Base-by-base conservation (phyloP, 2,888 invertebrate genomes). In the Crepidodera aurea region DNA sequence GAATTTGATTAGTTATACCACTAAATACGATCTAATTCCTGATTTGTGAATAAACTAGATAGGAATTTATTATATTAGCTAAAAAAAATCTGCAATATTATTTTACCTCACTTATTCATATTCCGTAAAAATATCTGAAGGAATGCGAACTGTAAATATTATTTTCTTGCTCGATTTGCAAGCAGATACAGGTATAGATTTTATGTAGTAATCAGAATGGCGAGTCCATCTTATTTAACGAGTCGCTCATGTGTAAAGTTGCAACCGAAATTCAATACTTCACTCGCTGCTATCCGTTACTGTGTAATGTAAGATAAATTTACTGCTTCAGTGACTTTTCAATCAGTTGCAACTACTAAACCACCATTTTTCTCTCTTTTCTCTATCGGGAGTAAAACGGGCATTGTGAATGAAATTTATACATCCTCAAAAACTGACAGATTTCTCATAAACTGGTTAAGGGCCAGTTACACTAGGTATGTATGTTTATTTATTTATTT, bases 281-380 rank as follows among this genome's bases (percentile, higher is more conserved):
- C 68, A 70, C 67, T 66, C 73, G 75, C 79, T 48, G 57, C 57
- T 79, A 79, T 79, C 80, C 76, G 77, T 80, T 79, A 79, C 79
- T 71, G 75, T 79, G 81, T 80, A 81, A 81, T 77, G 79, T 79
- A 80, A 80, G 81, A 79, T 80, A 79, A 74, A 80, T 81, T 81
- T 81, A 77, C 79, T 75, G 80, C 79, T 78, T 77, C 74, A 75
- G 72, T 80, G 76, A 68, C 50, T 65, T 48, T 59, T 64, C 78
- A 78, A 78, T 79, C 78, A 78, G 78, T 77, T 74, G 75, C 75
- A 75, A 77, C 75, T 75, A 63, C 71, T 73, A 73, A 74, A 77
- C 78, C 79, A 75, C 77, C 75, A 77, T 78, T 78, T 78, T 78
- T 78, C 76, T 72, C 68, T 19, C 44, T 8, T 40, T 40, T 18